Conservation (phyloP, 2,113 vertebrate species). For the Gymnobelideus leadbeateri region DNA sequence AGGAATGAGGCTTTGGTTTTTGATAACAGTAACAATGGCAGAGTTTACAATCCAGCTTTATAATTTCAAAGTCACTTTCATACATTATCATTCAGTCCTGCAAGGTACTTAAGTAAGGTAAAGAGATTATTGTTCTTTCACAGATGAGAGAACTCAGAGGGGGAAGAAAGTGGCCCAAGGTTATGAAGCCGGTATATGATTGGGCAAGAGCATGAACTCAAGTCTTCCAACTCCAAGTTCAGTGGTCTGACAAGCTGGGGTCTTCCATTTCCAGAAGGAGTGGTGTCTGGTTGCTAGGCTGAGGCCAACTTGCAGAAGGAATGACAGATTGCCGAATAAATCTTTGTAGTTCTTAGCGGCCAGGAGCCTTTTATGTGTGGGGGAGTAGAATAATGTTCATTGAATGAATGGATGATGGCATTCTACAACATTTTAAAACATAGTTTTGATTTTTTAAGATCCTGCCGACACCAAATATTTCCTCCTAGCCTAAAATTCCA, state of each 20-base stretch:
- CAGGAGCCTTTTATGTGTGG: neutral
- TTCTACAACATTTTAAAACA: too few species aligned
- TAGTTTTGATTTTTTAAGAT: neutral
- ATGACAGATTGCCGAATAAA: neutral
- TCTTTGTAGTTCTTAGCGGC: neutral
- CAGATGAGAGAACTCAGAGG: neutral
- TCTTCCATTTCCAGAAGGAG: neutral
- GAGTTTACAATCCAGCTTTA: too few species aligned
- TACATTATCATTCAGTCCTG: too few species aligned
- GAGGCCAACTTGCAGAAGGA: neutral
- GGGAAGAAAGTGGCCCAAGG: neutral
- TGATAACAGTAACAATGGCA: too few species aligned
- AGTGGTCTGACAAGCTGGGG: neutral
- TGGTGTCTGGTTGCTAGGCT: neutral
- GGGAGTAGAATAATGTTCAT: neutral
- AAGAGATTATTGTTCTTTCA: too few species aligned
- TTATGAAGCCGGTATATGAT: neutral
- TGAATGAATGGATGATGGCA: neutral
- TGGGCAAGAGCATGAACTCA: neutral
- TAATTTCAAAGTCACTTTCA: too few species aligned
- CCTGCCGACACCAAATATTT: neutral
- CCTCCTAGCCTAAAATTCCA: neutral
- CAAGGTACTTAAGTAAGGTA: too few species aligned
- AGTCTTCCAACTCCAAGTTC: neutral
- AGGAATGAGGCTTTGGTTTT: too few species aligned